Evolutionary conservation across 2,113 vertebrate species (phyloP), one percentile per base, ranked within the genome.

Genomic region (Podocnemis expansa): DNA sequence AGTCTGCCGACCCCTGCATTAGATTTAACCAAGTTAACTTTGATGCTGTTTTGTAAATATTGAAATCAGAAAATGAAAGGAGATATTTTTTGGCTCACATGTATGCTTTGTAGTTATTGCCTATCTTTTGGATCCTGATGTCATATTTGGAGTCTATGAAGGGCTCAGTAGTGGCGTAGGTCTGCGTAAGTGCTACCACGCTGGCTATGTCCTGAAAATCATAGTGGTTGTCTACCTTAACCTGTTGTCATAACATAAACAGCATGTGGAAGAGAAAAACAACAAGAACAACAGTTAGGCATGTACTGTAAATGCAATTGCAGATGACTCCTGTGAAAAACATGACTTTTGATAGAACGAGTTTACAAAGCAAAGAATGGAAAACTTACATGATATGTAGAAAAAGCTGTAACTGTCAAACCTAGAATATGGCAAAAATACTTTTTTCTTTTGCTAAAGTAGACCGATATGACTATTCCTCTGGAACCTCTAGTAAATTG

Each of bases 161-260:
- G 78, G 99, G 99, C 95, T 99, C 99, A 34, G 99, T 99, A 55
- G 99, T 99, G 93, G 99, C 99, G 94, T 99, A 99, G 87, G 99
- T 99, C 97, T 99, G 99, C 88, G 99, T 99, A 95, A 99, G 99
- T 82, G 99, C 99, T 93, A 99, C 99, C 97, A 99, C 99, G 76
- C 99, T 99, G 56, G 99, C 99, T 95, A 99, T 99, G 97, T 99
- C 99, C 98, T 99, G 99, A 98, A 99, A 99, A 98, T 99, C 99
- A 86, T 99, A 99, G 95, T 99, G 98, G 96, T 99, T 99, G 97
- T 99, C 99, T 96, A 99, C 99, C 96, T 99, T 99, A 96, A 99
- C 99, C 99, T 99, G 96, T 55, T 89, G 54, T 95, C 94, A 82
- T 80, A 75, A 75, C 94, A 95, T 52, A 80, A 78, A 95, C 82